Evolutionary conservation across 2,113 vertebrate species (phyloP).

Genomic region (Dissostichus mawsoni): DNA sequence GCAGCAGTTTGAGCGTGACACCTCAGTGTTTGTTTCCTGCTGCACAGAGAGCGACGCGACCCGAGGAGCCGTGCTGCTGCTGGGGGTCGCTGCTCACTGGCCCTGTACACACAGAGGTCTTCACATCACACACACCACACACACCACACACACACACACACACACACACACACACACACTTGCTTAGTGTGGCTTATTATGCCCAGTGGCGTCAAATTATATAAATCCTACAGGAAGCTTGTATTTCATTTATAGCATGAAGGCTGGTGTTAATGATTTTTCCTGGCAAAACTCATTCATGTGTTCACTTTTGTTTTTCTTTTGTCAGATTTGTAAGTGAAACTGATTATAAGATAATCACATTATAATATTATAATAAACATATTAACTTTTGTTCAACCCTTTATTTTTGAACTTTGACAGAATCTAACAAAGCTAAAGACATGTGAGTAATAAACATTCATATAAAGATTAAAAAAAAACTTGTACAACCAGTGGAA

Average conservation of each 20-base stretch:
- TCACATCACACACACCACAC: conserved; percentile 61
- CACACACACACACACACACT: conserved; percentile 25
- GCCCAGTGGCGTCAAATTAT: conserved; percentile 38
- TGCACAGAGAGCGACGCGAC: conserved; percentile 46
- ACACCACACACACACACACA: conserved; percentile 18
- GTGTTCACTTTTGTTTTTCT: conserved; percentile 13
- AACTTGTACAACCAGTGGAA: no score
- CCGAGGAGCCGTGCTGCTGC: conserved; percentile 43
- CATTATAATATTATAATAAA: conserved; percentile 33
- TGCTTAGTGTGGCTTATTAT: conserved; percentile 44
- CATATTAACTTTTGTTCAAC: conserved; percentile 2
- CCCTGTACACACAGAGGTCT: conserved; percentile 65
- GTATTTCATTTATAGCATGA: conserved; percentile 40
- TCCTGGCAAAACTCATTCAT: conserved; percentile 28
- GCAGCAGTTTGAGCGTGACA: conserved; percentile 59
- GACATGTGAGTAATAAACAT: background rate
- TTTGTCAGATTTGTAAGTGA: conserved; percentile 22
- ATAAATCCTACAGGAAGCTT: conserved; percentile 49
- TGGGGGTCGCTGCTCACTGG: conserved; percentile 62
- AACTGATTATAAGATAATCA: conserved; percentile 36
- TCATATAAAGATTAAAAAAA: no score
- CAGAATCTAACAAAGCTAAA: background rate
- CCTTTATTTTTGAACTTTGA: conserved; percentile 17
- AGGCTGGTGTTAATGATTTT: conserved; percentile 9
- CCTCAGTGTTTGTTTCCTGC: conserved; percentile 72